Evolutionary conservation across 2,113 vertebrate species (phyloP).

Genomic region (Melanocharis versteri): DNA sequence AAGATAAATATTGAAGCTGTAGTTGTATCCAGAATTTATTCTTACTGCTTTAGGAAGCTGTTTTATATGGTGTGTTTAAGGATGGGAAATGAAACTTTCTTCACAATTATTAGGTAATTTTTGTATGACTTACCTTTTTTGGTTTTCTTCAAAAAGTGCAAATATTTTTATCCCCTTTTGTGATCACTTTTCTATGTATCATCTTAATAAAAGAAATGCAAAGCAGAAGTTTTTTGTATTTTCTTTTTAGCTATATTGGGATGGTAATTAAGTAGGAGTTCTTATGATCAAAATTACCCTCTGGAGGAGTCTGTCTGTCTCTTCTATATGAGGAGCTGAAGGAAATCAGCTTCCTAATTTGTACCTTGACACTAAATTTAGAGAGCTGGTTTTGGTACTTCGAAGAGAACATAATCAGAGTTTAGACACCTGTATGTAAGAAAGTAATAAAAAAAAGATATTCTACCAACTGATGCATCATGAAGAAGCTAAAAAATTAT

Average conservation of each 20-base stretch:
- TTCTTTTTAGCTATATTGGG: not conserved
- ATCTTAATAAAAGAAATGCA: constrained; percentile 56
- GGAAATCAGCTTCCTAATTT: not conserved
- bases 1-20: not conserved
- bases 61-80: not conserved
- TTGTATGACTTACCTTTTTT: not conserved
- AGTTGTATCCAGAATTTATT: not conserved
- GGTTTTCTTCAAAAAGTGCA: not conserved
- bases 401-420: not conserved
- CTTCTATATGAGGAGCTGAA: not conserved
- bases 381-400: not conserved
- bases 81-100: not conserved
- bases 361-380: not conserved
- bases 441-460: not conserved
- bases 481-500: not conserved
- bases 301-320: not conserved
- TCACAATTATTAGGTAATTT: not conserved
- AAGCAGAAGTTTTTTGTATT: not conserved
- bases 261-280: not conserved
- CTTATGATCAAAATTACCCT: not conserved
- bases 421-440: not conserved
- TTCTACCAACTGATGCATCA: not conserved
- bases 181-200: not conserved
- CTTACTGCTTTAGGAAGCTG: not conserved
- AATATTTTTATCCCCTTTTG: not conserved